Base-by-base conservation (phyloP, 2,888 invertebrate species). In the Augiades crinisus region DNA sequence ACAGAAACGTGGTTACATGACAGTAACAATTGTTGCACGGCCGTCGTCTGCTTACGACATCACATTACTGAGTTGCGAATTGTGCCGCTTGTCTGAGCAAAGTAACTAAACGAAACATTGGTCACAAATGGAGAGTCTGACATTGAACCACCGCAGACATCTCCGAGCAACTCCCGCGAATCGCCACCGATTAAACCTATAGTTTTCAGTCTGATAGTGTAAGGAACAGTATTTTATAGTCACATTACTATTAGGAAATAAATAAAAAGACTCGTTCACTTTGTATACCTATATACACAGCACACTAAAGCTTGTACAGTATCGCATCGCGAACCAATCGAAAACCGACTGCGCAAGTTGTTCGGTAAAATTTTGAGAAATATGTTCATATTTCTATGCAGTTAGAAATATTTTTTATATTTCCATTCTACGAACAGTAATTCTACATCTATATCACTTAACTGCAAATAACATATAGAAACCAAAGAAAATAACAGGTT, bases 401-500 rank as follows among this genome's bases (percentile, higher is more conserved):
- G 33, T 21, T 33, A 34, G 16, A 34, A 16, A 46, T 16, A 6
- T 24, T n/a, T 36, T 36, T 46, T 27, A 17, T 36, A 16, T 21
- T 31, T 36, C 36, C 36, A 17, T 13, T 3, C 31, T n/a, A 22
- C 10, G n/a, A 40, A 40, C 17, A 24, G 17, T 49, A 27, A 41
- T 41, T 27, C 24, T 19, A 49, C 49, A 49, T 13, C 27, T 33
- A 6, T 41, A 40, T 24, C 33, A 12, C 19, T 6, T 33, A 22
- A 12, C 4, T 49, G 31, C 47, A 40, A 19, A 47, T 22, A 31
- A 31, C 2, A 31, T 33, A 33, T 49, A 33, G 21, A 40, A 40
- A 41, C 49, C 49, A 49, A 49, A 49, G 49, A 49, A 41, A 47
- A 41, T 31, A 16, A 49, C 49, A 40, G 49, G 40, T 33, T 31